Conservation (phyloP, 2,113 vertebrate species). For the Pygoscelis antarcticus region DNA sequence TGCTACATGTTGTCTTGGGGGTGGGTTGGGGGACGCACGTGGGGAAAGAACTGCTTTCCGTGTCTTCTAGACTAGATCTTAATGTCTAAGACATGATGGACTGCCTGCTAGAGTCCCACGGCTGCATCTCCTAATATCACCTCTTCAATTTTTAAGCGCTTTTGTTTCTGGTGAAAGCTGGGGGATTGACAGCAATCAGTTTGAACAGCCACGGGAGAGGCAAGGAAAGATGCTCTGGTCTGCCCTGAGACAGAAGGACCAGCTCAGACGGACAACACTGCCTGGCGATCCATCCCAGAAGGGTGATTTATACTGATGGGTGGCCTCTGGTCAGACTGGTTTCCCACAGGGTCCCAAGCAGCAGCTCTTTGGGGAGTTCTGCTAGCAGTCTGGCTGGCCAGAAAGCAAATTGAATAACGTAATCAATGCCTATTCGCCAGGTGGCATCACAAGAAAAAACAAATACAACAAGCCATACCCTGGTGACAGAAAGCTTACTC, state of each 20-base stretch:
- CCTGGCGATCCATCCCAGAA: not conserved
- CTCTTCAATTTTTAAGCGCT: not conserved
- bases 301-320: not conserved
- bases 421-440: not conserved
- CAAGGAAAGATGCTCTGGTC: not conserved
- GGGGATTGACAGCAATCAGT: not conserved
- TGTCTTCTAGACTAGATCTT: not conserved
- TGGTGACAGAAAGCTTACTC: not conserved
- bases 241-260: not conserved
- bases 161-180: not conserved
- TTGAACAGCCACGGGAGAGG: not conserved
- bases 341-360: not conserved
- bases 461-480: not conserved
- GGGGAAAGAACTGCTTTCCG: not conserved
- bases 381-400: not conserved
- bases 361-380: not conserved
- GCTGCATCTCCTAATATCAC: not conserved
- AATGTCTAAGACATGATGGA: not conserved
- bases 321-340: not conserved
- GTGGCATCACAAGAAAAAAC: not conserved
- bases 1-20: not conserved
- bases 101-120: not conserved
- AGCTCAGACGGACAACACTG: not conserved
- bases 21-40: not conserved
- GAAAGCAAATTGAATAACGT: not conserved